Percentiles rank a stretch among this genome's conserved stretches.
Evolutionary conservation across 2,113 vertebrate species (phyloP).

Genomic region (Odocoileus hemionus): DNA sequence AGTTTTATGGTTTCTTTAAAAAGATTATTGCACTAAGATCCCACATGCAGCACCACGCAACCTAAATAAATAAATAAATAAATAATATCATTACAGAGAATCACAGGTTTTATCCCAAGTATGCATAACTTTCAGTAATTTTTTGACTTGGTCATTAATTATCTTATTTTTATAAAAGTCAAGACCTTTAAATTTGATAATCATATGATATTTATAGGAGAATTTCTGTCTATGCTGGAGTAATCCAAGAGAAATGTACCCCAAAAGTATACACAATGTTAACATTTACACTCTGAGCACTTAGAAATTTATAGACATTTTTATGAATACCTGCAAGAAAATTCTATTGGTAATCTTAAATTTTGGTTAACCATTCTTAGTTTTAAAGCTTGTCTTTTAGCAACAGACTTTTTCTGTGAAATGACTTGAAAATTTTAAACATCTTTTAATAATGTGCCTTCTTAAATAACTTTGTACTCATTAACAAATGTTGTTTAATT

Average conservation of each 20-base stretch:
- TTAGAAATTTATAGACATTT: slow-evolving; percentile 15
- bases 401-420: slow-evolving; percentile 22
- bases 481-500: slow-evolving; percentile 47
- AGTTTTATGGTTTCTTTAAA: slow-evolving; percentile 24
- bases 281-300: not conserved
- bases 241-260: not conserved
- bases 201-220: slow-evolving; percentile 5
- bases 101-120: not conserved
- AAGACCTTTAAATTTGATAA: slow-evolving; percentile 37
- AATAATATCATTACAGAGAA: not conserved
- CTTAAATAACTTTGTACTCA: slow-evolving; percentile 28
- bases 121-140: slow-evolving; percentile 13
- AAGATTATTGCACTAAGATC: not conserved
- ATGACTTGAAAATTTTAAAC: slow-evolving; percentile 31
- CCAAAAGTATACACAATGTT: not conserved
- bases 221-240: not conserved
- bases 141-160: not conserved
- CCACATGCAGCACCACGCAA: not conserved
- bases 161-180: not conserved
- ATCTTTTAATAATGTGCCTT: slow-evolving; percentile 5
- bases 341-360: slow-evolving; percentile 12
- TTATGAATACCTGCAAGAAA: not conserved
- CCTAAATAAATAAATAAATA: not conserved
- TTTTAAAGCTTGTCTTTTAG: not conserved
- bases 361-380: not conserved